Conservation (phyloP, 2,888 invertebrate species). For the Orthosia gracilis region DNA sequence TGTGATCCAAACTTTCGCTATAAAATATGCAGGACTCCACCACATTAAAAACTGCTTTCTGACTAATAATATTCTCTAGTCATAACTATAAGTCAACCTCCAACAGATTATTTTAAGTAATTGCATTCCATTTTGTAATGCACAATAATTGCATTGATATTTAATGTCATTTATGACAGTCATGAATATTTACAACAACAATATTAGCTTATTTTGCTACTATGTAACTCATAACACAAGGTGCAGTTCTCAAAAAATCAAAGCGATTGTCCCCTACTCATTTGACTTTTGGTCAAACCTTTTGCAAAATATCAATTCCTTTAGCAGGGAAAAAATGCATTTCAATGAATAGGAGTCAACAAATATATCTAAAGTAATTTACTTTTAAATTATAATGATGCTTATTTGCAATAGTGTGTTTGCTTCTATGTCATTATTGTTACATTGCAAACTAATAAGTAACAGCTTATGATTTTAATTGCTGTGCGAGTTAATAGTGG, state of each 20-base stretch:
- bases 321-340: neutral
- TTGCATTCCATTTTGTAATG: neutral
- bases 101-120: too few species aligned
- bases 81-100: neutral
- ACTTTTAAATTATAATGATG: neutral
- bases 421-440: neutral
- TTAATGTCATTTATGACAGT: neutral
- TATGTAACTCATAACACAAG: neutral
- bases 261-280: neutral
- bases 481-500: conserved; percentile 10
- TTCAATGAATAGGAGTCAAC: neutral
- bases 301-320: neutral
- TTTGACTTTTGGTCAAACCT: neutral
- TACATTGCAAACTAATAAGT: neutral
- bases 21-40: neutral
- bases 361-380: neutral
- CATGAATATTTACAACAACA: neutral
- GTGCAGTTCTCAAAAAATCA: neutral
- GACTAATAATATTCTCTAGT: neutral
- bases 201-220: neutral
- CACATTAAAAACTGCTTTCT: neutral
- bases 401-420: neutral
- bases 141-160: neutral
- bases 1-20: neutral
- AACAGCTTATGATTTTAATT: neutral